These are phyloP conservation scores for Morpho deidamia DNA, from an alignment of 2,888 invertebrate species.

Conservation along the genomic window DNA sequence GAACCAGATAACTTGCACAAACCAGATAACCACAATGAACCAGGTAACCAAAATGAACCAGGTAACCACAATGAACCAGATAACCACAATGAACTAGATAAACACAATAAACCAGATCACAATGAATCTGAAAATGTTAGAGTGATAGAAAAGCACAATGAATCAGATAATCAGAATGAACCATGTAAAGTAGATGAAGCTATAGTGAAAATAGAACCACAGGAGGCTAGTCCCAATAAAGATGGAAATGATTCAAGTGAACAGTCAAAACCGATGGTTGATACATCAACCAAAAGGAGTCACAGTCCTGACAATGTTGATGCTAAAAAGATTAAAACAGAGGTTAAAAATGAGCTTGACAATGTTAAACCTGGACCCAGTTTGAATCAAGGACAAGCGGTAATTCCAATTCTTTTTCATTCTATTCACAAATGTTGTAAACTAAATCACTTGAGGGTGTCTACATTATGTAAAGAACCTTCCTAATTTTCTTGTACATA, in stretches of 20 bases:
- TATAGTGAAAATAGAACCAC: too few relatives aligned
- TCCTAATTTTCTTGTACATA: too few relatives aligned
- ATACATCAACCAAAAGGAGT: constrained; percentile 32
- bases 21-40: background rate
- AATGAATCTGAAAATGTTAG: too few relatives aligned
- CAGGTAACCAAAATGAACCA: background rate
- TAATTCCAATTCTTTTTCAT: background rate
- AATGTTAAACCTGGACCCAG: constrained; percentile 10
- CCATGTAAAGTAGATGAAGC: background rate
- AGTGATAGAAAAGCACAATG: background rate
- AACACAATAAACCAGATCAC: background rate
- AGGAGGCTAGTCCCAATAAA: background rate
- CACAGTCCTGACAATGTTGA: constrained; percentile 29
- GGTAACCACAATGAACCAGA: background rate
- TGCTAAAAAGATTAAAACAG: constrained; percentile 43
- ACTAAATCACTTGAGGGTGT: too few relatives aligned
- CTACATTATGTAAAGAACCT: too few relatives aligned
- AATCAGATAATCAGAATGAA: constrained; percentile 1
- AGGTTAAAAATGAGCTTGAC: constrained; percentile 1
- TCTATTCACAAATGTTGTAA: too few relatives aligned
- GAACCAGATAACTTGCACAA: background rate
- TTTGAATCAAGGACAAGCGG: constrained; percentile 6
- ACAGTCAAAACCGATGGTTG: too few relatives aligned
- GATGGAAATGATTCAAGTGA: constrained; percentile 3
- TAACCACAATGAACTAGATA: background rate